Evolutionary conservation across 92 coral and sea anemone species (phyloP).

Genomic region (Siderastrea radians): DNA sequence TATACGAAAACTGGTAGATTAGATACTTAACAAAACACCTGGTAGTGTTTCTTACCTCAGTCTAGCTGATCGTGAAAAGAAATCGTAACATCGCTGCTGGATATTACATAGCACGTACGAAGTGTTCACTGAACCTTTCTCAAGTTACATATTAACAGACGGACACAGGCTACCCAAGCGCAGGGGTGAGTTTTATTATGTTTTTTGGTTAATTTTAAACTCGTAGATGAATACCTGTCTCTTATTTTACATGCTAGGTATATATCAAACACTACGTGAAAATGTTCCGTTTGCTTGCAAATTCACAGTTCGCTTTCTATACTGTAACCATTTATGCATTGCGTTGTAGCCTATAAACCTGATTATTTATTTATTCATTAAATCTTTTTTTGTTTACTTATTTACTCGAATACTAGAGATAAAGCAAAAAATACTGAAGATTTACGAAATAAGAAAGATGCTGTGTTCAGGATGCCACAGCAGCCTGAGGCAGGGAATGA

Average conservation of each 20-base stretch:
- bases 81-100: constrained; percentile 22
- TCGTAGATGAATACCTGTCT: background rate
- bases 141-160: background rate
- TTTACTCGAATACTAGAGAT: too few relatives aligned
- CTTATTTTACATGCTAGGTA: background rate
- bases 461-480: too few relatives aligned
- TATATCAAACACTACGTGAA: background rate
- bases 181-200: background rate
- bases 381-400: too few relatives aligned
- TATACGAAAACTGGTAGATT: background rate
- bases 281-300: background rate
- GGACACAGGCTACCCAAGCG: background rate
- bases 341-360: too few relatives aligned
- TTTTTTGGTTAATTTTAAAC: background rate
- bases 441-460: too few relatives aligned
- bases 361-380: too few relatives aligned
- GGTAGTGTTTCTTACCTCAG: constrained; percentile 9
- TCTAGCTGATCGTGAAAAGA: constrained; percentile 15
- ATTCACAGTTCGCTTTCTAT: too few relatives aligned
- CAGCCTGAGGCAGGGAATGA: too few relatives aligned
- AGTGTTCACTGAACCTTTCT: background rate
- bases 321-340: too few relatives aligned
- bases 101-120: background rate
- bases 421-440: too few relatives aligned
- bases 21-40: background rate